These are phyloP conservation scores for Halcyon badia DNA, from an alignment of 2,797 vertebrate species.

Conservation along the genomic window DNA sequence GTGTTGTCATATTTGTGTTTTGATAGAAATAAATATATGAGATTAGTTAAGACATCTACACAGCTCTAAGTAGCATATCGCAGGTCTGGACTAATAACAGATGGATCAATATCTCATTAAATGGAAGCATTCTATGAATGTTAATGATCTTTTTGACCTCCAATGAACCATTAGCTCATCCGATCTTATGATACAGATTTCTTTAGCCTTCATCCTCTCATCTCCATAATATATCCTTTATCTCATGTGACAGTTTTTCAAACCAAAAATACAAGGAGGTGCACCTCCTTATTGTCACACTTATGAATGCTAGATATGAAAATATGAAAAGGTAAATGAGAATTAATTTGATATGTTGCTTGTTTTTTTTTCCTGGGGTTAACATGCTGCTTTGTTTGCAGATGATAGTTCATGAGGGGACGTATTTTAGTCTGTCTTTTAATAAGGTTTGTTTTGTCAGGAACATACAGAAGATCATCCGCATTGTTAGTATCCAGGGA, in stretches of 20 bases:
- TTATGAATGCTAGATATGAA: neutral
- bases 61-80: neutral
- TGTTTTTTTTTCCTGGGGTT: rapidly evolving
- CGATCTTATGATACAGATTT: neutral
- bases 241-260: neutral
- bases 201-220: neutral
- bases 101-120: neutral
- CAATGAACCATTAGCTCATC: neutral
- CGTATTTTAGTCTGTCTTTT: neutral
- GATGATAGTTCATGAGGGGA: neutral
- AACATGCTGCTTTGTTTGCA: neutral
- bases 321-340: neutral
- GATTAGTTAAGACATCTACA: neutral
- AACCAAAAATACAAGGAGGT: rapidly evolving
- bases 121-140: neutral
- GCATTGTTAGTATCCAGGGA: neutral
- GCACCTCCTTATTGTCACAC: neutral
- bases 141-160: neutral
- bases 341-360: neutral
- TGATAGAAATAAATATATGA: neutral
- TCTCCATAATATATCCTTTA: neutral
- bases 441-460: neutral
- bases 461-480: neutral
- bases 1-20: neutral
- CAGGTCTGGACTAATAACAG: neutral